phyloP scores from a whole-genome alignment of 2,888 invertebrate species.

The Hemithea aestivaria region DNA sequence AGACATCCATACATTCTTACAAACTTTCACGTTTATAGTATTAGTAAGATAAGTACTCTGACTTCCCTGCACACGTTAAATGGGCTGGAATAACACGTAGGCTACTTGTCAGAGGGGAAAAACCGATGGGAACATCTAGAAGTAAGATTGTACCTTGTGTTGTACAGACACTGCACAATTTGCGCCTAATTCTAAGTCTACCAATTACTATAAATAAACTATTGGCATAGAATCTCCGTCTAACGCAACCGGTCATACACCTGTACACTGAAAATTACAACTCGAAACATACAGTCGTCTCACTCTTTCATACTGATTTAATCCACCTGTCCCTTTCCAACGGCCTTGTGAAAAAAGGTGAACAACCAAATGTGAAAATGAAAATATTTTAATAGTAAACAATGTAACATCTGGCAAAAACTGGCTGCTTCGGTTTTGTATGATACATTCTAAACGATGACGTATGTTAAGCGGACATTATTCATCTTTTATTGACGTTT shows the following conservation, averaged over 20 bases:
- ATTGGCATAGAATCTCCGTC: slow-evolving; percentile 35
- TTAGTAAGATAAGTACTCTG: too few species aligned
- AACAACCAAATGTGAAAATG: slow-evolving; percentile 35
- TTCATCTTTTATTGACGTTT: too few species aligned
- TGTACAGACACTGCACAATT: too few species aligned
- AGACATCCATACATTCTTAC: too few species aligned
- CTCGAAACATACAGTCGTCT: slow-evolving; percentile 31
- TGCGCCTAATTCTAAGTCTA: slow-evolving; percentile 6
- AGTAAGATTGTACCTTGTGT: too few species aligned
- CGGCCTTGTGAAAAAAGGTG: slow-evolving; percentile 55
- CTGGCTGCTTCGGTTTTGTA: slow-evolving; percentile 8
- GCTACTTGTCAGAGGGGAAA: too few species aligned
- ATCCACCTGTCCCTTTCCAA: slow-evolving; percentile 29
- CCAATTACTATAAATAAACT: slow-evolving; percentile 26
- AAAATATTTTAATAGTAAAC: slow-evolving; percentile 12
- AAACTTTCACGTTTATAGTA: too few species aligned
- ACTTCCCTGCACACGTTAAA: too few species aligned
- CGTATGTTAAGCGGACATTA: too few species aligned
- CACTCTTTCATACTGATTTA: slow-evolving; percentile 22
- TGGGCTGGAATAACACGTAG: too few species aligned
- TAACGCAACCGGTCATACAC: slow-evolving; percentile 37
- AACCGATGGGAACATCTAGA: too few species aligned
- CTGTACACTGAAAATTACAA: slow-evolving; percentile 32
- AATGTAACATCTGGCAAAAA: slow-evolving; percentile 13
- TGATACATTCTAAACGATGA: background rate